phyloP scores from a whole-genome alignment of 2,113 vertebrate species.

The Halcyon malimbica region DNA sequence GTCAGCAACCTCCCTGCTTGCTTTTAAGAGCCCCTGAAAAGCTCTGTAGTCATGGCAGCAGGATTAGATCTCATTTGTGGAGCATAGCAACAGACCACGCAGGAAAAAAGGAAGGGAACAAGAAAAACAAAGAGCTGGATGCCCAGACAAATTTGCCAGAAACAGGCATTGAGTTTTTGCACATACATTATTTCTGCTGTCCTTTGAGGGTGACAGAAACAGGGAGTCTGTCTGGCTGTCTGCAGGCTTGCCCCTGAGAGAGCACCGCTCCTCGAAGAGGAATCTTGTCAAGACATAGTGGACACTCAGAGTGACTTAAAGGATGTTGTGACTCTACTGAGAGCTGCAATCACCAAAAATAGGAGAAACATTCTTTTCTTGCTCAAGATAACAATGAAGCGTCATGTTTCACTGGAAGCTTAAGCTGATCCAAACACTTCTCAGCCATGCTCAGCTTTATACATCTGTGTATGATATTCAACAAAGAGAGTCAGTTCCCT shows the following conservation, averaged over 20 bases:
- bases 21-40: conserved; percentile 58
- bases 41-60: conserved; percentile 64
- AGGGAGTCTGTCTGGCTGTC: neutral
- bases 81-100: conserved; percentile 40
- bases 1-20: conserved; percentile 47
- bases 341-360: neutral
- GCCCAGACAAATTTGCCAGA: conserved; percentile 37
- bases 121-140: conserved; percentile 45
- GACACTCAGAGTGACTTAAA: neutral
- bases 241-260: neutral
- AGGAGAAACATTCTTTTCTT: neutral
- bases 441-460: neutral
- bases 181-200: conserved; percentile 11
- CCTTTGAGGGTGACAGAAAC: conserved; percentile 3
- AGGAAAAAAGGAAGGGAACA: neutral
- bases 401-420: neutral
- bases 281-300: neutral
- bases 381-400: neutral
- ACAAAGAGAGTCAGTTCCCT: neutral
- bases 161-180: conserved; percentile 13
- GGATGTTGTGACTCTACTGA: neutral
- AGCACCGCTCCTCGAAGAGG: neutral
- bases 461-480: neutral
- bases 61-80: conserved; percentile 58
- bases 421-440: neutral